A percentile compares a stretch with the other conserved stretches of the same genome.
Evolutionary conservation across 1,140 invertebrate species (phyloP).

Genomic region (Xylocopa sonorina): DNA sequence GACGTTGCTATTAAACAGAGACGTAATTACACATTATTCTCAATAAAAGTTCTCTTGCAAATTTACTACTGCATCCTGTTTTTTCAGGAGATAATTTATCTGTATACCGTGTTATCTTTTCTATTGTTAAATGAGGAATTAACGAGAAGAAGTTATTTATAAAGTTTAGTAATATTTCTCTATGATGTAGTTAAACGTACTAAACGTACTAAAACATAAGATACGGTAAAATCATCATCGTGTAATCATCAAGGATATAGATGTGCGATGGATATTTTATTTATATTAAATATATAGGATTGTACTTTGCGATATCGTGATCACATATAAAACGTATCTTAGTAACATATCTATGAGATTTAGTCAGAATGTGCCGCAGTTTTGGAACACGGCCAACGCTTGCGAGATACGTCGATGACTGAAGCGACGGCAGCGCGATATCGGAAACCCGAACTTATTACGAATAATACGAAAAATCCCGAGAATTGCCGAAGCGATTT

Average conservation of each 20-base stretch:
- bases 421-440: constrained; percentile 40
- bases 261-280: background rate
- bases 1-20: background rate
- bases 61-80: no score
- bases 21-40: no score
- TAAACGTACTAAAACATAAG: background rate
- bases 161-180: background rate
- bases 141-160: background rate
- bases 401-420: constrained; percentile 38
- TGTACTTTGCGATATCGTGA: background rate
- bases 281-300: background rate
- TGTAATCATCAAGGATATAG: background rate
- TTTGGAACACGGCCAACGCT: constrained; percentile 30
- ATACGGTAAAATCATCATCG: no score
- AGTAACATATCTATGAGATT: background rate
- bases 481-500: constrained; percentile 58
- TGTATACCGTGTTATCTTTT: background rate
- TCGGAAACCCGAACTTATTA: constrained; percentile 47
- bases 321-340: background rate
- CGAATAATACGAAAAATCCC: constrained; percentile 46
- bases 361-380: background rate
- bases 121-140: no score
- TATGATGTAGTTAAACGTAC: background rate
- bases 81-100: no score
- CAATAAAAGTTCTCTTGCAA: background rate